Evolutionary conservation across 2,888 invertebrate species (phyloP), one percentile per base, ranked within the genome.

Genomic region (Rhaphigaster nebulosa): DNA sequence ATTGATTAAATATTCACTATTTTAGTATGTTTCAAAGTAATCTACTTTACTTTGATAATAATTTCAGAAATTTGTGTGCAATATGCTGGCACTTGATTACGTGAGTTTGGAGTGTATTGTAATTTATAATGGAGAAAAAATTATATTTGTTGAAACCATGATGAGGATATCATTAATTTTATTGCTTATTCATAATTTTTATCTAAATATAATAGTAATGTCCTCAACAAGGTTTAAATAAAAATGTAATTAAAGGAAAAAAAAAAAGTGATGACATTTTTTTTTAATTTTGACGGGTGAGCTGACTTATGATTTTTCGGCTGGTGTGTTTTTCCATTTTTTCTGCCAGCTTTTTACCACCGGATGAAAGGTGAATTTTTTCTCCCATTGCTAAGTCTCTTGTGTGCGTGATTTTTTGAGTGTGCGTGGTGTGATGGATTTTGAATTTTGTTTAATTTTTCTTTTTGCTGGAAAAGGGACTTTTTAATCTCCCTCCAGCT

Each of bases 251-350:
- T 70, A 29, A 20, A 26, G 18, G 23, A 56, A 60, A 88, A 89
- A 88, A n/a, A 70, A 70, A 70, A 89, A 89, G 89, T 89, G 65
- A 70, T 89, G n/a, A 60, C n/a, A 60, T 60, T 89, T 89, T 90
- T 90, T 90, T 90, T 84, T 90, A 45, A 84, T 90, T 90, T 90
- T 84, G 70, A 90, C 90, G 90, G 90, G 90, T 90, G 90, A 90
- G 90, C 87, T 90, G 90, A 90, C 90, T 87, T 90, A 50, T 90
- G 90, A 90, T 90, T 90, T 90, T 89, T 90, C 87, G 65, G 90
- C 90, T 90, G 90, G 90, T 92, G 87, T 87, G 54, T 84, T 90
- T 90, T 90, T 90, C 84, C 80, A 84, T 80, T 90, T 90, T 90
- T 90, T 90, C 87, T 90, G 90, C 90, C 90, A 90, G 90, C 87